A percentile compares a stretch with the other conserved stretches of the same genome.
These are phyloP conservation scores for Bombus haemorrhoidalis DNA, from an alignment of 1,140 invertebrate species.

Conservation along the genomic window DNA sequence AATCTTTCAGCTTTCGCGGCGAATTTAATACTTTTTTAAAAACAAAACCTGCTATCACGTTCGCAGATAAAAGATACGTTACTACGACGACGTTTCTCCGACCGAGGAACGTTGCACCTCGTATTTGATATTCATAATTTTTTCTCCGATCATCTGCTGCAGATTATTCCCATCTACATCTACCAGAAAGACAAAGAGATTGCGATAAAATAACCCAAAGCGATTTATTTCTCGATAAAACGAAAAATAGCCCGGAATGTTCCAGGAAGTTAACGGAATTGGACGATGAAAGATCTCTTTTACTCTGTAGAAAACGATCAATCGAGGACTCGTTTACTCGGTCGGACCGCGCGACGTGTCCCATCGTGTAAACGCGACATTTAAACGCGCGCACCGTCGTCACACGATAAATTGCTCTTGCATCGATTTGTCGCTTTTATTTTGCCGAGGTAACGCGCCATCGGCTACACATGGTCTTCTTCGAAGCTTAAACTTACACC, in stretches of 20 bases:
- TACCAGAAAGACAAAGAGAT: background rate
- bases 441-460: background rate
- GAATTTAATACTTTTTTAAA: background rate
- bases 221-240: background rate
- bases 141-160: background rate
- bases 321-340: background rate
- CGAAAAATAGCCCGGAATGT: background rate
- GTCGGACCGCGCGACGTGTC: background rate
- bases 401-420: constrained; percentile 17
- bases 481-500: constrained; percentile 47
- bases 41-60: background rate
- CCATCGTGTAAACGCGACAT: background rate
- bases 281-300: background rate
- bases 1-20: background rate
- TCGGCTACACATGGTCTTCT: constrained; percentile 29
- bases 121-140: background rate
- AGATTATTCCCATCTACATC: background rate
- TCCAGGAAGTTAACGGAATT: background rate
- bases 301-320: background rate
- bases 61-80: background rate
- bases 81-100: background rate
- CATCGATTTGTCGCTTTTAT: constrained; percentile 55
- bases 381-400: background rate
- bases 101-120: background rate
- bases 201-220: background rate